Evolutionary conservation across 2,888 invertebrate species (phyloP).

Genomic region (Iselma pallidipennis): DNA sequence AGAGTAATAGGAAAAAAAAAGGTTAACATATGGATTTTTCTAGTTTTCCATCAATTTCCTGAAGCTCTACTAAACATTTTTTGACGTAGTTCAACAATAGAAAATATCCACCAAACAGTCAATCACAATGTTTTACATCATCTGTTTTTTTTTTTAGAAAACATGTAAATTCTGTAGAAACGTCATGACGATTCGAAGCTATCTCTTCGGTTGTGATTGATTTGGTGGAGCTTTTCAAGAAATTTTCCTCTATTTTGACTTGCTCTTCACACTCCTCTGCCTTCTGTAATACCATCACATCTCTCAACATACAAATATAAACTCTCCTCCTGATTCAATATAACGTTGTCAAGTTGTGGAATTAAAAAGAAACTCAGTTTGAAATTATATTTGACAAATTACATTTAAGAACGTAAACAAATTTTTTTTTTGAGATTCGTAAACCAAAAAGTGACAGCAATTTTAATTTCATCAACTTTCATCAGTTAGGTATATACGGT

Average conservation of each 20-base stretch:
- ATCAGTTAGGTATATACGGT: too few species aligned
- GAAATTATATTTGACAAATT: not conserved
- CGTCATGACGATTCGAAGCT: not conserved
- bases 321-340: not conserved
- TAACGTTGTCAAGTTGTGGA: not conserved
- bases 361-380: not conserved
- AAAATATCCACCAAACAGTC: conserved; percentile 6
- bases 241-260: too few species aligned
- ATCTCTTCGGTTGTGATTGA: not conserved
- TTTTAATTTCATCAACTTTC: too few species aligned
- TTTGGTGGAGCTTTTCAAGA: not conserved
- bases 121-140: too few species aligned
- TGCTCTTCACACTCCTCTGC: too few species aligned
- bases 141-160: too few species aligned
- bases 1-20: too few species aligned
- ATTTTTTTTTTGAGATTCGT: too few species aligned
- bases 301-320: not conserved
- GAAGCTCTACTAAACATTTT: conserved; percentile 20
- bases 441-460: too few species aligned
- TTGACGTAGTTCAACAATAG: conserved; percentile 15
- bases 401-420: not conserved
- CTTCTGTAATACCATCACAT: too few species aligned
- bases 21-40: too few species aligned
- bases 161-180: not conserved
- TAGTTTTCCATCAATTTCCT: conserved; percentile 23